These are phyloP conservation scores for Zosterops lateralis DNA, from an alignment of 2,113 vertebrate genomes.

Conservation along the genomic window DNA sequence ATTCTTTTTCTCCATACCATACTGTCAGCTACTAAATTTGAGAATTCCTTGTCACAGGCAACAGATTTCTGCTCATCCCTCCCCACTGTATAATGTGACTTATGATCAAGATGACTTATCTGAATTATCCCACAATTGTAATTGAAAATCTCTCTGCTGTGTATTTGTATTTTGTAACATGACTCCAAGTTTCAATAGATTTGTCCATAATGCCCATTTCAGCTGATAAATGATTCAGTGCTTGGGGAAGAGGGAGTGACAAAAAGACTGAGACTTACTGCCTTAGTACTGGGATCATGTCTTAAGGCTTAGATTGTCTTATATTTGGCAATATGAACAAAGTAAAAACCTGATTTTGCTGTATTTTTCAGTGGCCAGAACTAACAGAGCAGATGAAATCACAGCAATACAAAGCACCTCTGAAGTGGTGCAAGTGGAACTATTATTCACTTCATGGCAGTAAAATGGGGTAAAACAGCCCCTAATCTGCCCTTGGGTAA, in stretches of 20 bases:
- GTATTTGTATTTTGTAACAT: background rate
- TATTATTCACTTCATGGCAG: background rate
- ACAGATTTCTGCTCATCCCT: background rate
- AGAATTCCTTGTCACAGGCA: background rate
- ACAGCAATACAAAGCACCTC: background rate
- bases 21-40: background rate
- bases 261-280: background rate
- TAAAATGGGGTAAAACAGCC: background rate
- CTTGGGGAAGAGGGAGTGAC: background rate
- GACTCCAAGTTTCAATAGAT: background rate
- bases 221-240: background rate
- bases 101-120: background rate
- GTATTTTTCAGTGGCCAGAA: background rate
- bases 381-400: background rate
- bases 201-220: background rate
- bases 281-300: background rate
- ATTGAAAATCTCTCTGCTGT: background rate
- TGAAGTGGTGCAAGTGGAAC: background rate
- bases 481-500: background rate
- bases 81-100: background rate
- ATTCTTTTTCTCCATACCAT: background rate
- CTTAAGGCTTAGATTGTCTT: background rate
- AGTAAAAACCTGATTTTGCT: background rate
- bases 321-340: background rate
- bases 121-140: background rate